Evolutionary conservation across 2,797 vertebrate species (phyloP).

Genomic region (Silurus lanzhouensis): DNA sequence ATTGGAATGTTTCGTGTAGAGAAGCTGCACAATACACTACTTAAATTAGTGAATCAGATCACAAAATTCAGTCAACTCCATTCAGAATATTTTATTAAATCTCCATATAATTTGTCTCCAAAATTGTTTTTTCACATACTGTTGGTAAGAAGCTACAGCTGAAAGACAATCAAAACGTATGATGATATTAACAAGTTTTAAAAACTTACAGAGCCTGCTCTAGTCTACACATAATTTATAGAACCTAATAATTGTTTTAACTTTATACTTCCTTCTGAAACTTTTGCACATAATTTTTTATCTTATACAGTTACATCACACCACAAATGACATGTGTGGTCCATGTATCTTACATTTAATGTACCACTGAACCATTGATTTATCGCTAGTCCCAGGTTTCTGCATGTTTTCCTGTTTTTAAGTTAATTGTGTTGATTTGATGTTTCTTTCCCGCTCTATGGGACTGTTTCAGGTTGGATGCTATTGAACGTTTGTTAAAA

Average conservation of each 20-base stretch:
- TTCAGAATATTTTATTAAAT: conserved; percentile 77
- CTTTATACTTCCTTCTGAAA: conserved; percentile 56
- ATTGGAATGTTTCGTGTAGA: conserved; percentile 5
- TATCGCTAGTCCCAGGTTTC: conserved; percentile 10
- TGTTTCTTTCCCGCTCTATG: conserved; percentile 10
- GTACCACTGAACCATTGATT: conserved; percentile 4
- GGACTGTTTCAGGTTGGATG: conserved; percentile 30
- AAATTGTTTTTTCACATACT: conserved; percentile 63
- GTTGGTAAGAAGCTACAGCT: conserved; percentile 76
- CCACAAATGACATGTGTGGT: conserved; percentile 3
- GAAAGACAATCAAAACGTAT: conserved; percentile 72
- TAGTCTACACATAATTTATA: conserved; percentile 69
- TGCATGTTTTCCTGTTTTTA: background rate
- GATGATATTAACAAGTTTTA: conserved; percentile 74
- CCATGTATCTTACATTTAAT: conserved; percentile 12
- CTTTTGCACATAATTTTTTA: conserved; percentile 27
- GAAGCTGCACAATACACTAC: background rate
- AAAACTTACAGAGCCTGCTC: conserved; percentile 74
- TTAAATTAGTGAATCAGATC: background rate
- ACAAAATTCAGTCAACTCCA: conserved; percentile 1
- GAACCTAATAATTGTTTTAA: conserved; percentile 61
- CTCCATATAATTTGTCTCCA: conserved; percentile 60
- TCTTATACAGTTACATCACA: background rate
- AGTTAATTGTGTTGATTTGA: background rate
- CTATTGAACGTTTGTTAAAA: conserved; percentile 27